Conservation (phyloP, 53 echinoderm and acorn worm genomes). For the Hippasteria phrygiana region DNA sequence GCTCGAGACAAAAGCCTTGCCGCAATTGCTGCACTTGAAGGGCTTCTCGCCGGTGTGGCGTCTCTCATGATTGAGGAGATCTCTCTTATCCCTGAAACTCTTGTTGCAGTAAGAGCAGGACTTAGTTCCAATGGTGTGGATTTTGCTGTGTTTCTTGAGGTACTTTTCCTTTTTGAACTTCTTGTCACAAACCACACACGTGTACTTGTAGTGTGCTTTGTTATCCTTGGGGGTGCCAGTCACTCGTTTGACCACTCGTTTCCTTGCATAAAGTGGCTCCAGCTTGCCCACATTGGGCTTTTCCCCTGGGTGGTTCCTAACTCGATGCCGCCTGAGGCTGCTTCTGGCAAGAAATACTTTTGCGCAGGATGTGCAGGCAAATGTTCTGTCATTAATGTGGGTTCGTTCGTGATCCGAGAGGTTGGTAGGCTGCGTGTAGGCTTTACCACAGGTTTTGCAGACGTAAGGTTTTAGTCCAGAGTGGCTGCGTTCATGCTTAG, state of each 20-base stretch:
- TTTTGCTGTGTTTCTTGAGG: conserved; percentile 44
- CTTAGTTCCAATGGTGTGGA: conserved; percentile 23
- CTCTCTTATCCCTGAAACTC: conserved; percentile 39
- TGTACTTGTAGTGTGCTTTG: conserved; percentile 35
- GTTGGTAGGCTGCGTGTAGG: conserved; percentile 18
- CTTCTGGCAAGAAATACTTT: conserved; percentile 41
- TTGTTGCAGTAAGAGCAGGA: conserved; percentile 44
- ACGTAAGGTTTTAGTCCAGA: conserved; percentile 28
- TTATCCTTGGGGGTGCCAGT: neutral
- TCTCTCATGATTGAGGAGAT: conserved; percentile 44
- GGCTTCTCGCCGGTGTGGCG: conserved; percentile 45
- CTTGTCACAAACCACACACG: conserved; percentile 1
- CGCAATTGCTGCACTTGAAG: conserved; percentile 22
- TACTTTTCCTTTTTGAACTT: conserved; percentile 52
- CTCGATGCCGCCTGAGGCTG: conserved; percentile 32
- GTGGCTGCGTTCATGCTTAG: conserved; percentile 39
- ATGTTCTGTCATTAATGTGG: conserved; percentile 27
- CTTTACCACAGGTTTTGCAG: conserved; percentile 52
- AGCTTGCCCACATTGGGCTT: conserved; percentile 49
- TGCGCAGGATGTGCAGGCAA: conserved; percentile 15
- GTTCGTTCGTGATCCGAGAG: conserved; percentile 20
- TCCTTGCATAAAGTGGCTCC: conserved; percentile 20
- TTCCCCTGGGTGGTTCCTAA: conserved; percentile 45
- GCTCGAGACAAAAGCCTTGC: conserved; percentile 45
- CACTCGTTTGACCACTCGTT: conserved; percentile 9